A percentile compares a stretch with the other conserved stretches of the same genome.
These are phyloP conservation scores for Oreochromis aureus DNA, from an alignment of 2,113 vertebrate genomes.

Conservation along the genomic window DNA sequence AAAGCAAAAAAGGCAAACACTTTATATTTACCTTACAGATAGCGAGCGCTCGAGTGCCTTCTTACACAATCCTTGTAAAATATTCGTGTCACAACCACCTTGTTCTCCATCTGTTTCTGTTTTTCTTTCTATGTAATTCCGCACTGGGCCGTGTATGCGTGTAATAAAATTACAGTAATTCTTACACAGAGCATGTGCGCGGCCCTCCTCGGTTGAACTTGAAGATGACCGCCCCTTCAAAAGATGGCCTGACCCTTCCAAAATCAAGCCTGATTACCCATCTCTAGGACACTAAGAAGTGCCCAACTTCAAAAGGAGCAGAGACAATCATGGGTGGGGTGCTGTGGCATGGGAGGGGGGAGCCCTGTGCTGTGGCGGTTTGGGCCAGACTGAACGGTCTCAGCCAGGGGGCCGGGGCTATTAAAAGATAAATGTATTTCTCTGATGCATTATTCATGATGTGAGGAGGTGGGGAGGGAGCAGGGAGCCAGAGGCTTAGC, in stretches of 20 bases:
- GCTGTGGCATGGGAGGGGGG: not conserved
- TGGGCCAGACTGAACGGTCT: slow-evolving; percentile 57
- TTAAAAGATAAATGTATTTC: slow-evolving; percentile 83
- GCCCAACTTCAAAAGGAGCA: slow-evolving; percentile 71
- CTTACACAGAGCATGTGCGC: not conserved
- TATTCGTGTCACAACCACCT: not conserved
- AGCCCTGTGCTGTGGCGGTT: slow-evolving; percentile 39
- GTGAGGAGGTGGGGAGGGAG: slow-evolving; percentile 54
- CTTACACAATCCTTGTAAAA: not conserved
- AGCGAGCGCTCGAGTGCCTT: not conserved
- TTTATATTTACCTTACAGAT: not conserved
- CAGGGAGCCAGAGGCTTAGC: slow-evolving; percentile 73
- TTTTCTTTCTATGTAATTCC: not conserved
- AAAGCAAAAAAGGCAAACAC: not conserved
- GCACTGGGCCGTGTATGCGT: not conserved
- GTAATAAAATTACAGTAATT: slow-evolving; percentile 33
- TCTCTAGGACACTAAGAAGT: slow-evolving; percentile 79
- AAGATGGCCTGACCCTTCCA: slow-evolving; percentile 60
- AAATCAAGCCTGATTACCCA: slow-evolving; percentile 77
- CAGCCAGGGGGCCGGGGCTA: slow-evolving; percentile 66
- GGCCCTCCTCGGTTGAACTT: slow-evolving; percentile 34
- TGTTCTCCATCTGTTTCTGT: not conserved
- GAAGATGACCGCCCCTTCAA: slow-evolving; percentile 53
- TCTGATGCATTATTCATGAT: slow-evolving; percentile 78
- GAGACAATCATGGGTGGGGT: slow-evolving; percentile 66